Evolutionary conservation across 2,888 invertebrate species (phyloP), one percentile per base, ranked within the genome.

Genomic region (Ormyrus labotus): DNA sequence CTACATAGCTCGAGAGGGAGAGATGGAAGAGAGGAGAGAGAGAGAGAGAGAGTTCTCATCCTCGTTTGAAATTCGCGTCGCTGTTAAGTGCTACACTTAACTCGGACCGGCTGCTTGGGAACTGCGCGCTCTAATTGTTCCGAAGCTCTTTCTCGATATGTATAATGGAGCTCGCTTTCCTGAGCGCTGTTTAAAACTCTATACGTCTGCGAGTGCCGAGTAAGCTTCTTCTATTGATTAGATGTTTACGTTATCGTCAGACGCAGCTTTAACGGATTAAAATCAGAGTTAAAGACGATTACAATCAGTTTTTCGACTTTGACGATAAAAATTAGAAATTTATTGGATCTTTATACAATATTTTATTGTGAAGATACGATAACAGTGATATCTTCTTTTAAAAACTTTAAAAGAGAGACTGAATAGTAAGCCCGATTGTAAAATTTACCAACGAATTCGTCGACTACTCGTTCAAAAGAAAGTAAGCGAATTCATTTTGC

Each of bases 11-110:
- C 7, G 51, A 50, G 53, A 11, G 65, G 13, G 51, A 67, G 58
- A 70, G 70, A 69, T 13, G 70, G 45, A 2, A 19, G 19, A 19
- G 19, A 19, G 19, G 1, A 11, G 69, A 55, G 70, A 77, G 58
- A 64, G 64, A 45, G 53, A 76, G 67, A 45, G 61, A 53, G 68
- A 61, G 70, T 48, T 13, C 69, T 69, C 77, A 81, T 73, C 69
- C 77, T 69, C 60, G 73, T 77, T 81, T 63, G 69, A 81, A 81
- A 78, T 77, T 81, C 67, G 71, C 76, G 71, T 61, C 67, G 67
- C 65, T 77, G 57, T 73, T 81, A 78, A 81, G 81, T 78, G 77
- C 81, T 78, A 77, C 77, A 81, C 81, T 78, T 77, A 81, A 81
- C 81, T 81, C 67, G 8, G 61, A 19, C 65, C 19, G 19, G 19